phyloP scores from a whole-genome alignment of 1,140 invertebrate species.

The Schlechtendalia chinensis region DNA sequence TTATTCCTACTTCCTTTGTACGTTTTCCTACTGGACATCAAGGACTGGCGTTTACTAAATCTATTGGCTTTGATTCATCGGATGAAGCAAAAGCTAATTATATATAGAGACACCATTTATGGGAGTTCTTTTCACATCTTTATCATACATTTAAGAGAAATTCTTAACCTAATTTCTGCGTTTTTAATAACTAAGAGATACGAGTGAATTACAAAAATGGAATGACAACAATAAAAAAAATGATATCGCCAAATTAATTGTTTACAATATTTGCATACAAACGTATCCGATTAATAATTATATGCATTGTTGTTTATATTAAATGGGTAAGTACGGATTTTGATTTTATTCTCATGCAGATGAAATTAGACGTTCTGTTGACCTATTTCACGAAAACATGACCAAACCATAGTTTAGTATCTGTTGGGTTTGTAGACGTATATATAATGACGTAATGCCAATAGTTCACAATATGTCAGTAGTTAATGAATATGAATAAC shows the following conservation, averaged over 20 bases:
- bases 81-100: background rate
- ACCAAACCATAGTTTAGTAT: background rate
- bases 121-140: background rate
- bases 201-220: background rate
- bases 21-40: background rate
- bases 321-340: background rate
- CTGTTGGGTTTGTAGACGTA: background rate
- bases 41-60: background rate
- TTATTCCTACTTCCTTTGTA: too few species aligned
- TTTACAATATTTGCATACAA: background rate
- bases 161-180: background rate
- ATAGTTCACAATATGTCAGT: background rate
- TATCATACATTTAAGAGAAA: constrained; percentile 3
- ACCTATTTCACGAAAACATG: background rate
- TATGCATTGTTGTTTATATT: too few species aligned
- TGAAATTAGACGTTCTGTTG: background rate
- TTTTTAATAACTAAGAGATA: background rate
- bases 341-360: background rate
- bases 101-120: background rate
- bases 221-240: too few species aligned
- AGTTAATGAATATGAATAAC: background rate
- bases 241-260: too few species aligned
- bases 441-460: background rate
- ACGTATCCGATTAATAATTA: background rate
- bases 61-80: background rate